Base-by-base conservation (phyloP, 2,888 invertebrate genomes). In the Zygaena filipendulae region DNA sequence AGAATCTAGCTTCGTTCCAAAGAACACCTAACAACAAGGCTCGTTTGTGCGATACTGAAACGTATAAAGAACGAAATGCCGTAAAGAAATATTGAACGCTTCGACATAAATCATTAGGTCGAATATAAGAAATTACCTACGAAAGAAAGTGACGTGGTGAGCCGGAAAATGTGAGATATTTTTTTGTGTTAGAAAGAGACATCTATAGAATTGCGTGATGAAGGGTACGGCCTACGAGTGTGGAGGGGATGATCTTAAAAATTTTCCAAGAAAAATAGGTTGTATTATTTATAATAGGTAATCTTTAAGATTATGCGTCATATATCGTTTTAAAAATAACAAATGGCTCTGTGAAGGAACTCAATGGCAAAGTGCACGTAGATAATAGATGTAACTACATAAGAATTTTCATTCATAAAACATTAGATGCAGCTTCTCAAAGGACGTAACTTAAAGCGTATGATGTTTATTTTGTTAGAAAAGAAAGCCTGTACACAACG, bases 401-500 rank as follows among this genome's bases (percentile, higher is more conserved):
- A n/a, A n/a, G n/a, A 16, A 16, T 16, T 4, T 16, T 74, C 69
- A 72, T 77, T 66, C 69, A 75, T 75, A 75, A 75, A 64, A 71
- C 74, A 75, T 74, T 53, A 61, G 59, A 47, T 52, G 58, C 59
- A 60, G 53, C 42, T 55, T 71, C 70, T 74, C 71, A 75, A 74
- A 77, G 74, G 69, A 72, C 60, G 56, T 59, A 66, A 69, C 68
- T 75, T 59, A 62, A 62, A 69, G 74, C 67, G 70, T 70, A 71
- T 63, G 70, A 71, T 72, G 67, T 79, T 79, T 79, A 77, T 75
- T 79, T 75, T 70, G 74, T 75, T 77, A 67, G 48, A 51, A 53
- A 72, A 75, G 74, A 77, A 75, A 75, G 71, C 64, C 56, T 68
- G 71, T 61, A 61, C 60, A 75, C 70, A 66, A 63, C 64, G 58